These are phyloP conservation scores for Tragelaphus oryx DNA, from an alignment of 2,797 vertebrate genomes.

Conservation along the genomic window DNA sequence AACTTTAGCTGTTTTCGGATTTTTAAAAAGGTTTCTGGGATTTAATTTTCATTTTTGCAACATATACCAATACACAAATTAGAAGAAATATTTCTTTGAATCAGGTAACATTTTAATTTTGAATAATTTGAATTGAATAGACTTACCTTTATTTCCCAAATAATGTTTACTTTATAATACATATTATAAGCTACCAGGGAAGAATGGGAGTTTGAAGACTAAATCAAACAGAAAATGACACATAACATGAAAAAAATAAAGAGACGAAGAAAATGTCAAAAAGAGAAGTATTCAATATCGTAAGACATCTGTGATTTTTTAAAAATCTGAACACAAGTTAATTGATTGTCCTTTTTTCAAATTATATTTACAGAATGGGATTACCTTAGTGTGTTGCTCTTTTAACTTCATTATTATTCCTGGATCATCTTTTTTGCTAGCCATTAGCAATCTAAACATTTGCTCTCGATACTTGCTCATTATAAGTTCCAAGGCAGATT, in stretches of 20 bases:
- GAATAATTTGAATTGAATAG: conserved; percentile 33
- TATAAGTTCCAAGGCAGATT: conserved; percentile 97
- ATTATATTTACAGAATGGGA: not conserved
- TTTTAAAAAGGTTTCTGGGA: not conserved
- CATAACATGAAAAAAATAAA: not conserved
- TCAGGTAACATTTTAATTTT: conserved; percentile 27
- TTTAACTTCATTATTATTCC: conserved; percentile 92
- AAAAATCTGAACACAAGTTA: not conserved
- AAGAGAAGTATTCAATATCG: not conserved
- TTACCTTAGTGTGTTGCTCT: conserved; percentile 95
- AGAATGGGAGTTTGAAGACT: conserved; percentile 4
- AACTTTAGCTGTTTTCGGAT: not conserved
- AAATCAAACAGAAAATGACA: conserved; percentile 29
- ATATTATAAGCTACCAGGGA: conserved; percentile 5
- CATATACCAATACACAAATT: not conserved
- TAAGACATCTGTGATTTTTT: not conserved
- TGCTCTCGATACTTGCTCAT: conserved; percentile 99
- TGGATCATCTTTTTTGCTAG: conserved; percentile 96
- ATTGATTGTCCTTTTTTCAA: not conserved
- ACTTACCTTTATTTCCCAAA: conserved; percentile 60
- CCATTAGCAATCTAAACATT: conserved; percentile 95
- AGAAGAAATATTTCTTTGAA: conserved; percentile 42
- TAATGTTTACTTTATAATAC: conserved; percentile 26
- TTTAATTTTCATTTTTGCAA: conserved; percentile 45
- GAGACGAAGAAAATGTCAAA: not conserved